A percentile compares a stretch with the other conserved stretches of the same genome.
These are phyloP conservation scores for Dusona sp. DNA, from an alignment of 2,888 invertebrate species.

Conservation along the genomic window DNA sequence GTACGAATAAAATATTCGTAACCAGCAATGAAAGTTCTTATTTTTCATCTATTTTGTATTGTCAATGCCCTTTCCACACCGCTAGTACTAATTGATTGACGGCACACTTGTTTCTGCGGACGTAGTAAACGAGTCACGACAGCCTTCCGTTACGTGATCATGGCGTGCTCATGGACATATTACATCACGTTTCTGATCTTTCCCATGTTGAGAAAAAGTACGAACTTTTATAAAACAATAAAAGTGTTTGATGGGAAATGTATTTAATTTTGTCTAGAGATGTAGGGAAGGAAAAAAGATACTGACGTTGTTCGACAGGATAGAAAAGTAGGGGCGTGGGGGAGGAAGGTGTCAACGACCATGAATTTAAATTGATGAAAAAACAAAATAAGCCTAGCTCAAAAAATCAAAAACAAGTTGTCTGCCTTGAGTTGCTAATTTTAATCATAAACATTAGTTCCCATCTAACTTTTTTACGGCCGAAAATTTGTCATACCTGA, in stretches of 20 bases:
- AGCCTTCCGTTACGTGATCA: background rate
- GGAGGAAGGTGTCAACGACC: background rate
- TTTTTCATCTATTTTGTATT: background rate
- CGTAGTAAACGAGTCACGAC: background rate
- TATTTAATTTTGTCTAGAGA: background rate
- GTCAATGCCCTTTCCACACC: background rate
- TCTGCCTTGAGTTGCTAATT: background rate
- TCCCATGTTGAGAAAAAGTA: background rate
- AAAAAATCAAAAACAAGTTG: background rate
- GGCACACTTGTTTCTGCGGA: background rate
- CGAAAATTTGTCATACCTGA: background rate
- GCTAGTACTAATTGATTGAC: background rate
- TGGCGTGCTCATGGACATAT: conserved; percentile 1
- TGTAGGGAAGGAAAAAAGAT: background rate
- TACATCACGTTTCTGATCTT: background rate
- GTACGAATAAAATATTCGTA: background rate
- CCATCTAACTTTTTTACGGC: background rate
- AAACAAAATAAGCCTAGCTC: background rate
- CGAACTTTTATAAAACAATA: background rate
- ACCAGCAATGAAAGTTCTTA: background rate
- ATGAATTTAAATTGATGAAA: background rate
- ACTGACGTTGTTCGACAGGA: background rate
- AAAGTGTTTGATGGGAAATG: background rate
- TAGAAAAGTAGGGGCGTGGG: too few relatives aligned
- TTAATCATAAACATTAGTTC: background rate